A percentile compares a stretch with the other conserved stretches of the same genome.
These are phyloP conservation scores for Dufourea novaeangliae DNA, from an alignment of 1,140 invertebrate species.

Conservation along the genomic window DNA sequence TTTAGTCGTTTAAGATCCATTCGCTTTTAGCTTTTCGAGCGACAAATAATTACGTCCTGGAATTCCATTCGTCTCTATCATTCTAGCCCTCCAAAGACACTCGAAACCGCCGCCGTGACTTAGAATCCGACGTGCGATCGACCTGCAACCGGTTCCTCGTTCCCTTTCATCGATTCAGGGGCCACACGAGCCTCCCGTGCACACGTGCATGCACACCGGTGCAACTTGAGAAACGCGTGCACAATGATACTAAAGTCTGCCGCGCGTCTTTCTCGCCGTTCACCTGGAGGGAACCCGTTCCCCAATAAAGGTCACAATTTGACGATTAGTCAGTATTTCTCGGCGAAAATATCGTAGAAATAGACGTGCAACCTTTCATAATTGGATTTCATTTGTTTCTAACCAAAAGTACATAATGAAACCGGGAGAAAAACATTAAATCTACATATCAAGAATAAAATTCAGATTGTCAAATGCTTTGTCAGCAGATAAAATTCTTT, in stretches of 20 bases:
- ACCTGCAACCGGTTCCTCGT: conserved; percentile 70
- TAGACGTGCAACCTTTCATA: neutral
- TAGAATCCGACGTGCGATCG: conserved; percentile 65
- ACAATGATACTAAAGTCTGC: conserved; percentile 33
- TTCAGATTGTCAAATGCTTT: too few species aligned
- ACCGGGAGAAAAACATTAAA: too few species aligned
- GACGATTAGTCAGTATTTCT: neutral
- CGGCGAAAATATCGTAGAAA: neutral
- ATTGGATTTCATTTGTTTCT: neutral
- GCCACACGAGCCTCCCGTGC: conserved; percentile 58
- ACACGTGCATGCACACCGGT: conserved; percentile 52
- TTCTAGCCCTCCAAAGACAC: conserved; percentile 39
- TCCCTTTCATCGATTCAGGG: conserved; percentile 68
- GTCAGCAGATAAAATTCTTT: too few species aligned
- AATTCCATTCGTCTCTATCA: neutral
- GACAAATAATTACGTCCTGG: neutral
- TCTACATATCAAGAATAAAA: too few species aligned
- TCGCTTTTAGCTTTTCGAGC: neutral
- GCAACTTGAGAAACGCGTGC: conserved; percentile 55
- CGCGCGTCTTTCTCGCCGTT: conserved; percentile 26
- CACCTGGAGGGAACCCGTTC: conserved; percentile 16
- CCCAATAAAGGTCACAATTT: conserved; percentile 28
- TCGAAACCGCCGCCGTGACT: conserved; percentile 55
- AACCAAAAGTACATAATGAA: neutral
- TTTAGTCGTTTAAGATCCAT: neutral